Percentiles rank a stretch among this genome's conserved stretches.
These are phyloP conservation scores for Campoplex capitator DNA, from an alignment of 2,888 invertebrate species.

Conservation along the genomic window DNA sequence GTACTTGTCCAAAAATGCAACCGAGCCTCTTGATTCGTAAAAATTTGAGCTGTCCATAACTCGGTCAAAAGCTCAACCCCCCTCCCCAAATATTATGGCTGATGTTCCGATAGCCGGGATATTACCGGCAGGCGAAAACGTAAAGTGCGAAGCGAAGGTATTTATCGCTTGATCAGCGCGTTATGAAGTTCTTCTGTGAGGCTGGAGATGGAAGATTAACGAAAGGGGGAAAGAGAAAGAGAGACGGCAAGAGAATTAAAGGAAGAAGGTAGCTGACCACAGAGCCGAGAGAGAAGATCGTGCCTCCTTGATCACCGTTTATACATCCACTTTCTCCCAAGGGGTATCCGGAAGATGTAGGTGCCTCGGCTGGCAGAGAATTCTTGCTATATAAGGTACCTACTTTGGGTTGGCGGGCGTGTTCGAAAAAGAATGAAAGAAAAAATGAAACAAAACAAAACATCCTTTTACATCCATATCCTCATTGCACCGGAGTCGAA, in stretches of 20 bases:
- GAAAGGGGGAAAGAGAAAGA: neutral
- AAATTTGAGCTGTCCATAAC: neutral
- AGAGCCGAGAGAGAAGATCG: constrained; percentile 56
- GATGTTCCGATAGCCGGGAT: constrained; percentile 58
- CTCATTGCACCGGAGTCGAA: constrained; percentile 30
- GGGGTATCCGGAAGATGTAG: constrained; percentile 55
- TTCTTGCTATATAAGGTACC: constrained; percentile 34
- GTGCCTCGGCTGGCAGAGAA: constrained; percentile 14
- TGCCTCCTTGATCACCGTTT: constrained; percentile 61
- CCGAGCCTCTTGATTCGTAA: neutral
- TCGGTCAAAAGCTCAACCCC: constrained; percentile 20
- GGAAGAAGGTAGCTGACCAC: constrained; percentile 53
- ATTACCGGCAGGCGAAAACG: constrained; percentile 34
- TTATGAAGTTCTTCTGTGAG: constrained; percentile 49
- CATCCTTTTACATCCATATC: neutral
- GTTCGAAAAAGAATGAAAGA: constrained; percentile 1
- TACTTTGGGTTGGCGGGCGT: constrained; percentile 24
- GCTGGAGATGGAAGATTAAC: neutral
- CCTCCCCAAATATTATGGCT: constrained; percentile 36
- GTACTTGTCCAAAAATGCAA: too few species aligned
- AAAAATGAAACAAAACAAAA: neutral
- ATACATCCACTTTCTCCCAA: constrained; percentile 63
- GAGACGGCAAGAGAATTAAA: constrained; percentile 2
- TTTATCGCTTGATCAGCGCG: constrained; percentile 62
- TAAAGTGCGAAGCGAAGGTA: constrained; percentile 36